Conservation (phyloP, 2,888 invertebrate genomes). For the Drosophila dives region DNA sequence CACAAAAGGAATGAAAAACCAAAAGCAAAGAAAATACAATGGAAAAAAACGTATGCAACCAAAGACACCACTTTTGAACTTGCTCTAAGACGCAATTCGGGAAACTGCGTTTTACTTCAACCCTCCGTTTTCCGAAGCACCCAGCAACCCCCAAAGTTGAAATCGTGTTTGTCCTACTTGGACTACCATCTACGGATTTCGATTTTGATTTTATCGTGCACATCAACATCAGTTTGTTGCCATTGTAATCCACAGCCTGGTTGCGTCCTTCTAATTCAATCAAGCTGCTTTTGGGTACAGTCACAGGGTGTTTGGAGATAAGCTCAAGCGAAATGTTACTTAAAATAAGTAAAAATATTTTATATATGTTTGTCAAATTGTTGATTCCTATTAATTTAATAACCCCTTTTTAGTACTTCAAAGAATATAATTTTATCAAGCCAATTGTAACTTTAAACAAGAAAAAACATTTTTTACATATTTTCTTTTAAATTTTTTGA, state of each 20-base stretch:
- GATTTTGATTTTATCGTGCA: constrained; percentile 42
- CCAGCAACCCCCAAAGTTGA: constrained; percentile 46
- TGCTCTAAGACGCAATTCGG: constrained; percentile 70
- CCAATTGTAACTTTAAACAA: too few species aligned
- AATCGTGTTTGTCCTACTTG: constrained; percentile 46
- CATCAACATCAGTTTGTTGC: constrained; percentile 49
- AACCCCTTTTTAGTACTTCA: too few species aligned
- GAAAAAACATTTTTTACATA: too few species aligned
- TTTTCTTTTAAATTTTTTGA: too few species aligned
- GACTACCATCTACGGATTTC: constrained; percentile 26
- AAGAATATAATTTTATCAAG: too few species aligned
- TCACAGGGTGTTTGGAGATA: constrained; percentile 12
- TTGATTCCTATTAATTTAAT: too few species aligned
- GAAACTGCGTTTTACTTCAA: constrained; percentile 75
- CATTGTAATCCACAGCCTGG: constrained; percentile 52
- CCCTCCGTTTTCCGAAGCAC: constrained; percentile 32
- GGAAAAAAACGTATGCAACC: constrained; percentile 8
- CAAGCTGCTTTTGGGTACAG: constrained; percentile 50
- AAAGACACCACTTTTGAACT: constrained; percentile 59
- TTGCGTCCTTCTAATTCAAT: constrained; percentile 60
- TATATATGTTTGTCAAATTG: too few species aligned
- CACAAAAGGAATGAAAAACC: constrained; percentile 10
- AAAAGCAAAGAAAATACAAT: neutral
- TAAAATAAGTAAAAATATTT: neutral
- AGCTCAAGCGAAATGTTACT: constrained; percentile 5